Conservation (phyloP, 2,797 vertebrate species). For the Sardinella longiceps region DNA sequence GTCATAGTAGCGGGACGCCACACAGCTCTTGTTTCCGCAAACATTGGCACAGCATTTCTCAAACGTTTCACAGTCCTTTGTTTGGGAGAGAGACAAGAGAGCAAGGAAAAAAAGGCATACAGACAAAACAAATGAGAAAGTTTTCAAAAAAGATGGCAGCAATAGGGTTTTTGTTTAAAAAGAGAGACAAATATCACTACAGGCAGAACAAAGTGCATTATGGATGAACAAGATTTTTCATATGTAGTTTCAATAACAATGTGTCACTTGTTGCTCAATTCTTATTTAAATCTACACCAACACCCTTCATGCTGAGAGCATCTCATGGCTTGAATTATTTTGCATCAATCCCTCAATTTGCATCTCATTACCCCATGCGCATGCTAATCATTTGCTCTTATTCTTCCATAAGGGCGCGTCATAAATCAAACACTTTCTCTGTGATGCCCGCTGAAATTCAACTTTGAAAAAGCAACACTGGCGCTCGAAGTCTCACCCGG, state of each 20-base stretch:
- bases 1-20: constrained; percentile 93
- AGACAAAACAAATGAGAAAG: constrained; percentile 1
- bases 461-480: neutral
- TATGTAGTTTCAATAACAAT: neutral
- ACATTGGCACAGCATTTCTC: constrained; percentile 98
- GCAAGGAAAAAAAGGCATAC: neutral
- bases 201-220: neutral
- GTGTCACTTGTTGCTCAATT: constrained; percentile 7
- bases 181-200: neutral
- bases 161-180: neutral
- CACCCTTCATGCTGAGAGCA: neutral
- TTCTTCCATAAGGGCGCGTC: constrained; percentile 7
- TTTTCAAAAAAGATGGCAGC: neutral
- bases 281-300: constrained; percentile 18
- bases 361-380: constrained; percentile 16
- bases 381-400: constrained; percentile 7
- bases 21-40: constrained; percentile 94
- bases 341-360: constrained; percentile 17
- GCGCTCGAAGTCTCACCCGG: constrained; percentile 80
- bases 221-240: neutral
- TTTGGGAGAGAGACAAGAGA: constrained; percentile 24
- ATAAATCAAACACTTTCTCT: constrained; percentile 6
- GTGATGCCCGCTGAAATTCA: neutral
- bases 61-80: constrained; percentile 92
- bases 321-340: constrained; percentile 25